These are phyloP conservation scores for Coboldia fuscipes DNA, from an alignment of 1,140 invertebrate genomes.

Conservation along the genomic window DNA sequence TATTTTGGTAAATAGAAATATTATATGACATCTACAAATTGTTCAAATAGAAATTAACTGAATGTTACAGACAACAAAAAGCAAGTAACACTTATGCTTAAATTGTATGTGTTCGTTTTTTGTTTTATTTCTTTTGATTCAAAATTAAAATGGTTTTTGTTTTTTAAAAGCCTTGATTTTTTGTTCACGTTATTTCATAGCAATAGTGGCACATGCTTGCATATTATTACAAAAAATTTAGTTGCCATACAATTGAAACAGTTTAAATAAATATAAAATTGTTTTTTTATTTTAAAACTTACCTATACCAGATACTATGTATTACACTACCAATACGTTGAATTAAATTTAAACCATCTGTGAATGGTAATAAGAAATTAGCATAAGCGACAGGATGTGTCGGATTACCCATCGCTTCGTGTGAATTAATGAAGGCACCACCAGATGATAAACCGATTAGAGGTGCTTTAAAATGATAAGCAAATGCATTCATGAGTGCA, in stretches of 20 bases:
- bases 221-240: background rate
- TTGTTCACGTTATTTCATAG: no score
- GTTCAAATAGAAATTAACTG: background rate
- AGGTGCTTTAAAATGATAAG: slow-evolving; percentile 18
- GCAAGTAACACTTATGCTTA: no score
- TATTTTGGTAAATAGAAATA: no score
- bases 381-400: slow-evolving; percentile 24
- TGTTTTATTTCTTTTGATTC: no score
- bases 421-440: slow-evolving; percentile 6
- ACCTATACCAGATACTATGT: slow-evolving; percentile 6
- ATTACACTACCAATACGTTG: slow-evolving; percentile 13
- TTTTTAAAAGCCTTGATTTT: no score
- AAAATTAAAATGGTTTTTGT: no score
- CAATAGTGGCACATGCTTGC: background rate
- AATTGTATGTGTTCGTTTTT: no score
- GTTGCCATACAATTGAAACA: background rate
- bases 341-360: slow-evolving; percentile 14
- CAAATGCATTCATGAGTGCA: slow-evolving; percentile 11
- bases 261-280: background rate
- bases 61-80: background rate
- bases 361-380: slow-evolving; percentile 12
- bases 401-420: slow-evolving; percentile 19
- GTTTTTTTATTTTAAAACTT: no score
- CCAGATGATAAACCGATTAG: slow-evolving; percentile 20
- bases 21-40: background rate